Evolutionary conservation across 2,888 invertebrate genomes (phyloP), one percentile per base, ranked within the genome.

Genomic region (Cremastinae sp.): DNA sequence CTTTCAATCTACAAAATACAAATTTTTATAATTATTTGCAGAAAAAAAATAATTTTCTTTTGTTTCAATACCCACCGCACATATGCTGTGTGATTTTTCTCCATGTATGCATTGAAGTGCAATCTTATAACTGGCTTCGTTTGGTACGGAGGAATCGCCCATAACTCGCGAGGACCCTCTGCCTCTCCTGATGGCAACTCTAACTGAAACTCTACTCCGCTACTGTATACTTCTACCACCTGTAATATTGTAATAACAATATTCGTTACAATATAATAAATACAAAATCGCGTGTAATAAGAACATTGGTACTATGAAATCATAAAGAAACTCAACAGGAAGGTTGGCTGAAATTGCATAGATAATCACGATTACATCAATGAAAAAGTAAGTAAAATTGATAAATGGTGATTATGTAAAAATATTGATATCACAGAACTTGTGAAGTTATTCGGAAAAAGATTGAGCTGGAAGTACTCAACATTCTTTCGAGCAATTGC

Each of bases 71-170:
- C 59, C 62, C 86, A 93, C 93, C 94, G 94, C 86, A 97, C 94
- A 85, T 95, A 97, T 39, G 96, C 95, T 71, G 96, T 96, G 89
- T 96, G 94, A 90, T 96, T 96, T 85, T 94, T 95, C 86, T 94
- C 94, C 81, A 92, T 91, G 82, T 93, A 92, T 49, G 95, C 96
- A 85, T 95, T 92, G 90, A 96, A 96, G 84, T 93, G 93, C 80
- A 98, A 94, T 82, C 95, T 93, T 91, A 98, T 97, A 74, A 99
- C 94, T 78, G 96, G 94, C 90, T 96, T 96, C 51, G 95, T 93
- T 88, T 95, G 93, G 90, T 95, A 96, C 70, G 98, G 97, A 83
- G 96, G 96, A 87, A 99, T 95, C 89, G 95, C 94, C 98, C 98
- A 98, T 83, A 96, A 90, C 84, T 94, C 93, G 86, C 94, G 94